These are phyloP conservation scores for Pseudococcus jackbeardsleyi DNA, from an alignment of 2,888 invertebrate genomes.

Conservation along the genomic window DNA sequence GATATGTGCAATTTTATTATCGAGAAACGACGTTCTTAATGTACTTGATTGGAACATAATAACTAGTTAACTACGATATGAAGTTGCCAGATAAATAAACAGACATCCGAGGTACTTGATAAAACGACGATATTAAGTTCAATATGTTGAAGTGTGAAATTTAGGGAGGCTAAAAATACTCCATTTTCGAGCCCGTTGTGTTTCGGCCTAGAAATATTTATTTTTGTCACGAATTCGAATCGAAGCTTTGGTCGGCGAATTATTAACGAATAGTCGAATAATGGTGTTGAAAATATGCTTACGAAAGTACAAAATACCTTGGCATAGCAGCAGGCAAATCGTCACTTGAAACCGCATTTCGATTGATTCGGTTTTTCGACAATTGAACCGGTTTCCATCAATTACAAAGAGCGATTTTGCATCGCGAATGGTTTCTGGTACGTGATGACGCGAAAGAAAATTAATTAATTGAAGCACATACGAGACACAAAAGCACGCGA, in stretches of 20 bases:
- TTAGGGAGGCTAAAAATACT: not conserved
- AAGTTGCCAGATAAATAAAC: not conserved
- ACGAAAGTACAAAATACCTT: constrained; percentile 3
- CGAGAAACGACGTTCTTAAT: not conserved
- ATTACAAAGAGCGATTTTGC: not conserved
- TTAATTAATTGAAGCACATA: constrained; percentile 19
- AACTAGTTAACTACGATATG: not conserved
- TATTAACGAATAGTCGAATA: not conserved
- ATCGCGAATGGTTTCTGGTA: not conserved
- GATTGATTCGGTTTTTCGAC: not conserved
- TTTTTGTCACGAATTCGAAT: not conserved
- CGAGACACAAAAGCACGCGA: not conserved
- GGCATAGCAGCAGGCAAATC: constrained; percentile 33
- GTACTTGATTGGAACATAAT: not conserved
- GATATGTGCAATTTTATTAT: not conserved
- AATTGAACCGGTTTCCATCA: constrained; percentile 2
- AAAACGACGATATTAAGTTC: not conserved
- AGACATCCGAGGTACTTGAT: not conserved
- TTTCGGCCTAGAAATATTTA: too few relatives aligned
- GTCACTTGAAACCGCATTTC: constrained; percentile 15
- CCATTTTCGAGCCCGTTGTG: not conserved
- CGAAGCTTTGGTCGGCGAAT: not conserved
- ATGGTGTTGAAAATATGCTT: not conserved
- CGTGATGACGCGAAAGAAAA: not conserved
- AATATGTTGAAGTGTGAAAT: not conserved